Evolutionary conservation across 2,797 vertebrate species (phyloP).

Genomic region (Onychomys leucogaster): DNA sequence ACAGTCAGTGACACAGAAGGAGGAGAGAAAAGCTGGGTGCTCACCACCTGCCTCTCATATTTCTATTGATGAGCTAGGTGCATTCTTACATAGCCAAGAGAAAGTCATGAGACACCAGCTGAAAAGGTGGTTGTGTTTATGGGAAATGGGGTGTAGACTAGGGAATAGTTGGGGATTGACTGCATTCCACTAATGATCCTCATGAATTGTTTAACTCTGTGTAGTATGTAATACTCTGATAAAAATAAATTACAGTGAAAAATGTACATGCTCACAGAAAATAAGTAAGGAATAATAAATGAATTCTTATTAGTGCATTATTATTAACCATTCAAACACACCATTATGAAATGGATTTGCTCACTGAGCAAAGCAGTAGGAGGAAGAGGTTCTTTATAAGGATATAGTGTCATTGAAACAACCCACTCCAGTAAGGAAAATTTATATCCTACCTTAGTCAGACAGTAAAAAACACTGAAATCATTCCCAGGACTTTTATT

Average conservation of each 20-base stretch:
- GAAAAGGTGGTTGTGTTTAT: not conserved
- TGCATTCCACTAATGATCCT: not conserved
- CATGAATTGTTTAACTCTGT: not conserved
- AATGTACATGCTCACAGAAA: not conserved
- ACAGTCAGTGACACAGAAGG: not conserved
- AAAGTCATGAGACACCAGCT: not conserved
- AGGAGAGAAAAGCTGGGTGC: not conserved
- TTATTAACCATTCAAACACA: slow-evolving; percentile 9
- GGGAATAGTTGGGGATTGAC: not conserved
- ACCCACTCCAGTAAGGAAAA: slow-evolving; percentile 41
- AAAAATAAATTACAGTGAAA: slow-evolving; percentile 28
- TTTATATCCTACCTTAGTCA: slow-evolving; percentile 21
- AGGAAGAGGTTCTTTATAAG: not conserved
- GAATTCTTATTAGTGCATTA: not conserved
- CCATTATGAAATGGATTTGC: slow-evolving; percentile 39
- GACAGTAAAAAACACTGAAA: slow-evolving; percentile 51
- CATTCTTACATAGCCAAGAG: not conserved
- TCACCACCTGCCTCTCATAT: not conserved
- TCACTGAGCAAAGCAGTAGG: not conserved
- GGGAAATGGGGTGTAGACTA: not conserved
- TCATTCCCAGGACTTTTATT: slow-evolving; percentile 59
- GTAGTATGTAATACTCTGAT: not conserved
- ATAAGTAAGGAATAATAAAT: slow-evolving; percentile 30
- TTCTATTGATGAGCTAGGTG: not conserved
- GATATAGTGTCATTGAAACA: slow-evolving; percentile 45